These are phyloP conservation scores for Phrynosoma blainvillii DNA, from an alignment of 2,113 vertebrate genomes.

Conservation along the genomic window DNA sequence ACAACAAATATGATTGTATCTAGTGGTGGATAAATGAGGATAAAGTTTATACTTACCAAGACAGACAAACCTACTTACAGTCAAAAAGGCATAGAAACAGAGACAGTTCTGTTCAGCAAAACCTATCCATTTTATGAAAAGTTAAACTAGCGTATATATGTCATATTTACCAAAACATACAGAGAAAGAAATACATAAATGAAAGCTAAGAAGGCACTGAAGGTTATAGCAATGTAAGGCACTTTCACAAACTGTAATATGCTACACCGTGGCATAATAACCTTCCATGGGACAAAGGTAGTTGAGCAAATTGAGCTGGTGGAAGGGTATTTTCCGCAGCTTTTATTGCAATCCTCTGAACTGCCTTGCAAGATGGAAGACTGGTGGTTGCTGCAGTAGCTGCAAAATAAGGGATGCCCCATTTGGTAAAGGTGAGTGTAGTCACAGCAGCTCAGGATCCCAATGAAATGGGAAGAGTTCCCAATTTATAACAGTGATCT, in stretches of 20 bases:
- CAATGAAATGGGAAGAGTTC: background rate
- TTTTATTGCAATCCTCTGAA: background rate
- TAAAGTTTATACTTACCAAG: background rate
- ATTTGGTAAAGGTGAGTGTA: background rate
- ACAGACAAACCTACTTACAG: background rate
- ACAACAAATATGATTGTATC: background rate
- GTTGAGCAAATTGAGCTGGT: slow-evolving; percentile 24
- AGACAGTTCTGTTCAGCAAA: slow-evolving; percentile 41
- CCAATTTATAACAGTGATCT: background rate
- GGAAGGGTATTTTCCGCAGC: slow-evolving; percentile 36
- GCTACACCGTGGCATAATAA: background rate
- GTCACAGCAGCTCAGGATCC: background rate
- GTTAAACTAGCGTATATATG: slow-evolving; percentile 16
- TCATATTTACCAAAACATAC: background rate
- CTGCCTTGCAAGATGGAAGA: background rate
- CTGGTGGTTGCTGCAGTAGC: background rate
- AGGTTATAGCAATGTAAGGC: slow-evolving; percentile 68
- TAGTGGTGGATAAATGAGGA: background rate
- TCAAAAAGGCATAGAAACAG: background rate
- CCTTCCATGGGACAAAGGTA: slow-evolving; percentile 36
- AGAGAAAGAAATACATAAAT: background rate
- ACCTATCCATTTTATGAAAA: slow-evolving; percentile 61
- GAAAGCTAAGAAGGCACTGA: background rate
- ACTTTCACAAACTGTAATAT: slow-evolving; percentile 59
- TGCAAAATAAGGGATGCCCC: accelerated